Conservation (phyloP, 2,888 invertebrate genomes). For the Podotricha telesiphe region DNA sequence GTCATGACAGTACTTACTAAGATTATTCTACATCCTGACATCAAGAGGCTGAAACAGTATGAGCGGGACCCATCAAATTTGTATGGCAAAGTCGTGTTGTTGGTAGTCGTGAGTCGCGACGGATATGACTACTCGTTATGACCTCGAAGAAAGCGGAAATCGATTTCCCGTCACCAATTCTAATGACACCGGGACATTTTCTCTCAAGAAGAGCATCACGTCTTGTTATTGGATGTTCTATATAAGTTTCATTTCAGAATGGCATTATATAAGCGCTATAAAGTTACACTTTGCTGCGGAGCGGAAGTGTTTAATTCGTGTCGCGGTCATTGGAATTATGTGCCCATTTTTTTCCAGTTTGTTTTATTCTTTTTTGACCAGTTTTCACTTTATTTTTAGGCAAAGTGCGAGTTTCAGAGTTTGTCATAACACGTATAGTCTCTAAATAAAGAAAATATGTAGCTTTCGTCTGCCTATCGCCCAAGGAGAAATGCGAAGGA, state of each 20-base stretch:
- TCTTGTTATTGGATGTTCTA: not conserved
- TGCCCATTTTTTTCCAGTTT: too few relatives aligned
- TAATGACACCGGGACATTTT: conserved; percentile 7
- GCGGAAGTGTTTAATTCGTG: not conserved
- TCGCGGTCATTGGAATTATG: too few relatives aligned
- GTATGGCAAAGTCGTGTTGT: not conserved
- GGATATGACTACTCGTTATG: not conserved
- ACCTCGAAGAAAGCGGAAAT: conserved; percentile 9
- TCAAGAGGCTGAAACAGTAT: not conserved
- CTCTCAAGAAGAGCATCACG: not conserved
- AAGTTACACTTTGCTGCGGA: not conserved
- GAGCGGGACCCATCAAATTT: conserved; percentile 1
- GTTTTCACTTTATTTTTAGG: too few relatives aligned
- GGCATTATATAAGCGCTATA: not conserved
- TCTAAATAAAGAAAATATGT: too few relatives aligned
- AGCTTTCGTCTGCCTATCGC: too few relatives aligned
- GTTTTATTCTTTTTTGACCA: too few relatives aligned
- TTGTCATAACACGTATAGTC: too few relatives aligned
- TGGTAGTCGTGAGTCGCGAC: not conserved
- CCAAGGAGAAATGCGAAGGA: too few relatives aligned
- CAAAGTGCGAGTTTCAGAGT: too few relatives aligned
- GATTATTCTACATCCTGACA: not conserved
- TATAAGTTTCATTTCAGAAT: not conserved
- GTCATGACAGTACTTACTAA: not conserved
- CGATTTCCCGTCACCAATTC: conserved; percentile 8